A percentile compares a stretch with the other conserved stretches of the same genome.
phyloP scores from a whole-genome alignment of 2,888 invertebrate species.

The Pandemis heparana region DNA sequence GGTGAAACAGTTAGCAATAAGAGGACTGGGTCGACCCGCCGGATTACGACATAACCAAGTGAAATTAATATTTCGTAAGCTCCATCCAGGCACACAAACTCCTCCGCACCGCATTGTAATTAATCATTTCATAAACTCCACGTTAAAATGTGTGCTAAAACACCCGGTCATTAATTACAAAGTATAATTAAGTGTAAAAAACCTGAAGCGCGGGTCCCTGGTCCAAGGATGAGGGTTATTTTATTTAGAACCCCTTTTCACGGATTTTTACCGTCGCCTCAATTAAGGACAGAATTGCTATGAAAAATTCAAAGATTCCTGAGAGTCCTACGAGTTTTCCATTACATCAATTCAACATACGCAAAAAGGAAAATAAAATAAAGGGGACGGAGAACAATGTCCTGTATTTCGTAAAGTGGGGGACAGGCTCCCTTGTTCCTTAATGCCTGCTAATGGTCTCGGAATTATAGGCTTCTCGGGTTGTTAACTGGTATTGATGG shows the following conservation, averaged over 20 bases:
- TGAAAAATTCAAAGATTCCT: constrained; percentile 39
- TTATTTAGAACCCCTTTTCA: constrained; percentile 28
- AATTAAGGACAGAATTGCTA: constrained; percentile 27
- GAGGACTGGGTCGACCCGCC: constrained; percentile 5
- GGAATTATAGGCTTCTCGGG: not conserved
- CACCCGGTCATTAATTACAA: constrained; percentile 38
- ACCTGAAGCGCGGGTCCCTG: constrained; percentile 7
- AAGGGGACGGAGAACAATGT: constrained; percentile 7
- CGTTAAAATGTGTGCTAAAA: constrained; percentile 35
- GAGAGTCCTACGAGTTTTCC: constrained; percentile 26
- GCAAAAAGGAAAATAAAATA: constrained; percentile 21
- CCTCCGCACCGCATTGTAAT: constrained; percentile 26
- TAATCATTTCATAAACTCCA: constrained; percentile 41
- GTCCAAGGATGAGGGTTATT: constrained; percentile 28
- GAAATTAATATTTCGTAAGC: constrained; percentile 48
- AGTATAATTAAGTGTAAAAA: constrained; percentile 36
- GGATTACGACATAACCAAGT: constrained; percentile 45
- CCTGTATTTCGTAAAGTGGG: constrained; percentile 18
- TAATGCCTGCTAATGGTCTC: constrained; percentile 10
- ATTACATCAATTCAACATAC: constrained; percentile 34
- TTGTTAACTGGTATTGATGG: not conserved
- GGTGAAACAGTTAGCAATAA: constrained; percentile 19
- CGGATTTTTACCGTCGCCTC: constrained; percentile 33
- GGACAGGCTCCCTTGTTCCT: not conserved
- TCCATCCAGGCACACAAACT: constrained; percentile 38